These are phyloP conservation scores for Epistrophe grossulariae DNA, from an alignment of 2,888 invertebrate species.

Conservation along the genomic window DNA sequence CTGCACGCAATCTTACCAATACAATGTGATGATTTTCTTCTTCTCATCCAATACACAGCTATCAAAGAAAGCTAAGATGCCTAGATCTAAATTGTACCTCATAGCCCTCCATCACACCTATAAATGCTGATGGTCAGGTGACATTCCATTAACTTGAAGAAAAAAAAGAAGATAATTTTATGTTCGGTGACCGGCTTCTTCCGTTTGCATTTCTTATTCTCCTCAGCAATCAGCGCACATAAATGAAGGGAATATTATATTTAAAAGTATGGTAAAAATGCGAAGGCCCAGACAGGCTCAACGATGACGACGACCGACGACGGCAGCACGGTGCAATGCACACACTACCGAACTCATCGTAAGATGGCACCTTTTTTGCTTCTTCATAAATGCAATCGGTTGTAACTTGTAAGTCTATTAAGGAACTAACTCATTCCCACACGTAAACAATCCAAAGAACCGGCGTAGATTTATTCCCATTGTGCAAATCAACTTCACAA, in stretches of 20 bases:
- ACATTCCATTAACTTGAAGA: conserved; percentile 60
- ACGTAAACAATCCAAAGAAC: conserved; percentile 64
- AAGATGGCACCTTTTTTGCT: background rate
- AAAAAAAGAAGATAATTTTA: background rate
- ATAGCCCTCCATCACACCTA: conserved; percentile 29
- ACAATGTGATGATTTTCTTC: background rate
- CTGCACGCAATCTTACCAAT: conserved; percentile 13
- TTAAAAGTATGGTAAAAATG: conserved; percentile 28
- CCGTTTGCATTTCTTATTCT: conserved; percentile 38
- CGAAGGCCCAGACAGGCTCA: conserved; percentile 25
- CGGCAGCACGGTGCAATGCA: background rate
- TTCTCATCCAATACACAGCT: background rate
- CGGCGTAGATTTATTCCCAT: conserved; percentile 59
- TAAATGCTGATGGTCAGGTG: conserved; percentile 40
- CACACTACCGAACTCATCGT: conserved; percentile 15
- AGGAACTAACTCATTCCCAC: conserved; percentile 65
- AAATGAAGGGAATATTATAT: conserved; percentile 9
- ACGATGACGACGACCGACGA: background rate
- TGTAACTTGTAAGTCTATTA: conserved; percentile 57
- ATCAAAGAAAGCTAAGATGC: background rate
- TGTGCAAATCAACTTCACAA: conserved; percentile 48
- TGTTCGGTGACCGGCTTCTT: conserved; percentile 42
- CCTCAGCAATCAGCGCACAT: background rate
- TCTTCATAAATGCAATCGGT: conserved; percentile 43
- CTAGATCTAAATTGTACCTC: conserved; percentile 50